Evolutionary conservation across 2,113 vertebrate genomes (phyloP).

Genomic region (Columba livia): DNA sequence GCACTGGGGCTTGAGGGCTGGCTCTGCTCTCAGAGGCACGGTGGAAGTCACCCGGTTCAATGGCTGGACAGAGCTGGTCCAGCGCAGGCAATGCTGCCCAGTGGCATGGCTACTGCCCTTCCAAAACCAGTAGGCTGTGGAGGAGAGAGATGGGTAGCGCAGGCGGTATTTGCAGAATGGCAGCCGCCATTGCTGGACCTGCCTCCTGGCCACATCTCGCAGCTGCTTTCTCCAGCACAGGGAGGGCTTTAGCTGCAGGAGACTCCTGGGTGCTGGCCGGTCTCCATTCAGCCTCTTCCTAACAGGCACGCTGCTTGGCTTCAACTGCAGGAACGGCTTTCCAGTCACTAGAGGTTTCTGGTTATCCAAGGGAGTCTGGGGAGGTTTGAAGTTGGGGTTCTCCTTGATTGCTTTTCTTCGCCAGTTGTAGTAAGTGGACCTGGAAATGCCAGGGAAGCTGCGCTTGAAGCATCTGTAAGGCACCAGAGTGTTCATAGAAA

Average conservation of each 20-base stretch:
- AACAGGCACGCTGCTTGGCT: not conserved
- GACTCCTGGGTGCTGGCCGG: not conserved
- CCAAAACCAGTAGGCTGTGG: constrained; percentile 91
- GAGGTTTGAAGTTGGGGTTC: constrained; percentile 79
- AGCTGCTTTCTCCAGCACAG: constrained; percentile 83
- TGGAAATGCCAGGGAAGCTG: constrained; percentile 92
- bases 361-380: not conserved
- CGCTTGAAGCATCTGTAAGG: constrained; percentile 92
- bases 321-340: constrained; percentile 26
- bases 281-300: constrained; percentile 22
- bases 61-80: not conserved
- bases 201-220: constrained; percentile 80
- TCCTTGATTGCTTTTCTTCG: constrained; percentile 90
- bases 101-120: constrained; percentile 52
- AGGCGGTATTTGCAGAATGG: constrained; percentile 88
- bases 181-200: constrained; percentile 80
- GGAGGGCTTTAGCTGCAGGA: constrained; percentile 56
- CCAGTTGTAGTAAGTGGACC: constrained; percentile 98
- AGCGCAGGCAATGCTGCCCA: not conserved
- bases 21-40: not conserved
- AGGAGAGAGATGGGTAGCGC: constrained; percentile 84
- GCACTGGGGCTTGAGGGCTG: not conserved
- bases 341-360: not conserved
- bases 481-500: constrained; percentile 86
- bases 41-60: not conserved